Base-by-base conservation (phyloP, 92 coral and sea anemone species). In the Virgularia gustaviana region DNA sequence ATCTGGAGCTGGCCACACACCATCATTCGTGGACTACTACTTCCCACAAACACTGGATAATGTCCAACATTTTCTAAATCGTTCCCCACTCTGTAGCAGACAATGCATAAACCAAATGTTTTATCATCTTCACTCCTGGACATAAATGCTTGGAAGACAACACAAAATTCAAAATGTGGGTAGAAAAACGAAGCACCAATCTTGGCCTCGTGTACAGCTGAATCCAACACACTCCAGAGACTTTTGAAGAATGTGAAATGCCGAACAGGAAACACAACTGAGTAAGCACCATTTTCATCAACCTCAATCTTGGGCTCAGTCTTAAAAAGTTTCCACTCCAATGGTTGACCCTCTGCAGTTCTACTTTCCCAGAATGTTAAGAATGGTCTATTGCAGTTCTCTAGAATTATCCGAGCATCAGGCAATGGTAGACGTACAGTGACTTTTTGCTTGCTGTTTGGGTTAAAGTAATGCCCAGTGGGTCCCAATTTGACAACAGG, bases 361-460 rank as follows among this genome's bases (percentile, higher is more conserved):
- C 96, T 75, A 65, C 98, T 92, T 36, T 87, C 71, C 98, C 98
- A 86, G 73, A 92, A 92, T 51, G 96, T 92, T 13, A 92, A 77
- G 33, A 56, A 78, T 18, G 90, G 80, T 63, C 85, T 85, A 12
- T 88, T 90, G 70, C 62, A 92, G 52, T 74, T 70, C 59, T 85
- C 85, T 36, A 78, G 72, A 31, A 92, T 92, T 63, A 84, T 87
- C 55, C 81, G 83, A 16, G 91, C 98, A 73, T 80, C 54, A 9
- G 98, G 98, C 7, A 92, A 61, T 0, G 98, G 98, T 25, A 92
- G 82, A 18, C 96, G 88, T 18, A 92, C 96, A 15, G 89, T 86
- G 72, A 92, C 98, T 57, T 70, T 81, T 37, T 92, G 96, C 0
- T 59, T 47, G 41, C 88, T 86, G 37, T 75, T 63, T 3, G 83